Base-by-base conservation (phyloP, 2,113 vertebrate genomes). In the Clarias macrocephalus region DNA sequence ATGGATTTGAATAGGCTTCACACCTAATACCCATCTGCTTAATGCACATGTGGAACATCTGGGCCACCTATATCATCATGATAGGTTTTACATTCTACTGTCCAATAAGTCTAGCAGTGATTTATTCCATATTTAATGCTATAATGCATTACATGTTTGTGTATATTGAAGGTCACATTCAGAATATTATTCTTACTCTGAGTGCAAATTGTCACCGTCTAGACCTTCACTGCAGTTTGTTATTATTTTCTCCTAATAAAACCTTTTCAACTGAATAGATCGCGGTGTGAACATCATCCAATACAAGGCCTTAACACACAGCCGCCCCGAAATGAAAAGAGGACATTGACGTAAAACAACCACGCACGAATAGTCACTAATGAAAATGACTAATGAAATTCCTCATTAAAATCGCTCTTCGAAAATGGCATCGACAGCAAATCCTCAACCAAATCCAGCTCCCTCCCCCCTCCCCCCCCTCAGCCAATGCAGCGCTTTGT, bases 361-460 rank as follows among this genome's bases (percentile, higher is more conserved):
- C 79, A 81, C 33, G 79, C 79, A 81, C 79, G 79, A 81, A 81
- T 81, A 81, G 79, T 81, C 79, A 62, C 79, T 81, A 81, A 62
- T 81, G 79, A 81, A 81, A 81, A 81, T 62, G 57, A 62, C 57
- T 81, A 81, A 81, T 81, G 79, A 81, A 81, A 81, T 37, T 62
- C 79, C 79, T 81, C 79, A 81, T 81, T 81, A 81, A 81, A 81
- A 81, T 25, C 57, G 30, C 30, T 81, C 79, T 56, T 81, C 30
- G 30, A 81, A 81, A 81, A 81, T 21, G n/a, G 10, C 59, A 37
- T 81, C 59, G 18, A 62, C 79, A 81, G 79, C 57, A 81, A 81
- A 81, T 62, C 79, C 57, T 23, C 79, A 81, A 81, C 30, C 57
- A 81, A 81, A 81, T 81, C 79, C 59, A 81, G 30, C 57, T 23